Conservation (phyloP, 2,113 vertebrate genomes). For the Psilopogon haemacephalus region DNA sequence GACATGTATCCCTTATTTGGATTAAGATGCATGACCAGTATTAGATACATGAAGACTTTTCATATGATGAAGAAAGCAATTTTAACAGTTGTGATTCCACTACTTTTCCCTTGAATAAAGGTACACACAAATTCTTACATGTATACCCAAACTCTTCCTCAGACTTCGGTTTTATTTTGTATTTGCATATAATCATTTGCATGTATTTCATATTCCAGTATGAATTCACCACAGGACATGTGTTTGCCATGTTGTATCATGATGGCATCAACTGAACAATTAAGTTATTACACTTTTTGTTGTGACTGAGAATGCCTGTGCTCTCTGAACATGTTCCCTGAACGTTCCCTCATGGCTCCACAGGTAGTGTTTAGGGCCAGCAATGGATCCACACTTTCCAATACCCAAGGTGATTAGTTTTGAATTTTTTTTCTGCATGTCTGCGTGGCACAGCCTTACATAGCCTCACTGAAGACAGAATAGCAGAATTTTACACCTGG, state of each 20-base stretch:
- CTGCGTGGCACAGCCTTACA: neutral
- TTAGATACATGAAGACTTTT: neutral
- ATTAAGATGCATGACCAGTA: neutral
- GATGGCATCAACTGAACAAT: neutral
- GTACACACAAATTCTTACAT: neutral
- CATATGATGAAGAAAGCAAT: neutral
- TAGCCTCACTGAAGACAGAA: neutral
- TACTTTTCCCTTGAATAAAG: neutral
- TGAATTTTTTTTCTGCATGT: neutral
- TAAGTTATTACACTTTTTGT: neutral
- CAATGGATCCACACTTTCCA: neutral
- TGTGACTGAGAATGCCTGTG: neutral
- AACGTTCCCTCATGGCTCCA: neutral
- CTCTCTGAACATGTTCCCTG: neutral
- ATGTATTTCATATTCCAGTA: neutral
- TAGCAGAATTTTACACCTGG: neutral
- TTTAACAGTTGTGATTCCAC: neutral
- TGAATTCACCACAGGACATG: neutral
- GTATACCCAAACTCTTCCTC: neutral
- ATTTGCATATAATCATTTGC: neutral
- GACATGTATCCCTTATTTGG: neutral
- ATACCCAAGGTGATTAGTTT: neutral
- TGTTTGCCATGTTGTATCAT: neutral
- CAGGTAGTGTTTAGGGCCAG: neutral
- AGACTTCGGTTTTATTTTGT: neutral